Base-by-base conservation (phyloP, 35 echinoderm and acorn worm species). In the Anneissia japonica region DNA sequence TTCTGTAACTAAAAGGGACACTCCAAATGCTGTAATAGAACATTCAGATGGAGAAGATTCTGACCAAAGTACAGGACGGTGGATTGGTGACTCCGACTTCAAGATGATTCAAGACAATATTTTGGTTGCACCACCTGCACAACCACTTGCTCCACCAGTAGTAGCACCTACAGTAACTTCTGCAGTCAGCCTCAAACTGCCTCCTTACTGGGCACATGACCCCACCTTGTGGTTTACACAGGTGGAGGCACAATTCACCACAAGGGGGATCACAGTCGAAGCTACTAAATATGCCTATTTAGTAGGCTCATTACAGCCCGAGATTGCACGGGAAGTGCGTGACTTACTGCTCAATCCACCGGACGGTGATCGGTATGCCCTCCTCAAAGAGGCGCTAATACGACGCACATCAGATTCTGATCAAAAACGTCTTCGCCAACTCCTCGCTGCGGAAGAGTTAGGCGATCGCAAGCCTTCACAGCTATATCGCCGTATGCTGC, bases 141-240 rank as follows among this genome's bases (percentile, higher is more conserved):
- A n/a, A n/a, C n/a, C n/a, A n/a, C n/a, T n/a, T n/a, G n/a, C n/a
- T n/a, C n/a, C n/a, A n/a, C n/a, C n/a, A n/a, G n/a, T n/a, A n/a
- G n/a, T n/a, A n/a, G n/a, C n/a, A n/a, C n/a, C n/a, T n/a, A n/a
- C n/a, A n/a, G n/a, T n/a, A n/a, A n/a, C n/a, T n/a, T n/a, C 74
- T 11, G 32, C 84, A 3, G 77, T 86, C 19, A 87, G 46, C 21
- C 7, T 87, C 10, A 91, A 91, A 74, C n/a, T 91, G 35, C 90
- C 84, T 32, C 83, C 84, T 40, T 91, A 40, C 46, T 91, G 90
- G 84, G 76, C 76, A 4, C 36, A 73, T 74, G 84, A 91, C 76
- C 90, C 84, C 14, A 34, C 76, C 4, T 11, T 91, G 16, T 91
- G 90, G 84, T 91, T 91, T 75, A 46, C 74, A 39, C 90, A 91